phyloP scores from a whole-genome alignment of 2,888 invertebrate species.

The Gastracanthus pulcherrimus region DNA sequence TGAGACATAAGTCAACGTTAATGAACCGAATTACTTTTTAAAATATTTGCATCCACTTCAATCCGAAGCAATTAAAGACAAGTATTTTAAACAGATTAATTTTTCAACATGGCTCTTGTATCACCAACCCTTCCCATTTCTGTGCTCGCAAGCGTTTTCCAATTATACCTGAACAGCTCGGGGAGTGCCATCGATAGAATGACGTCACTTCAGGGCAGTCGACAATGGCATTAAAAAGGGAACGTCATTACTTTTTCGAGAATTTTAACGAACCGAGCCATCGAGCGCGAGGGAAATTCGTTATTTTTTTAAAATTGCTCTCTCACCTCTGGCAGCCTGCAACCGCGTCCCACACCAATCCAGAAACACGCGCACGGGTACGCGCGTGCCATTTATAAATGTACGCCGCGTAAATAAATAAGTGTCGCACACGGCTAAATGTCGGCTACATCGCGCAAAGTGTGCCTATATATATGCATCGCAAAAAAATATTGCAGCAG shows the following conservation, averaged over 20 bases:
- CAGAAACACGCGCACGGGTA: background rate
- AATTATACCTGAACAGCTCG: conserved; percentile 8
- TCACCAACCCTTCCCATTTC: background rate
- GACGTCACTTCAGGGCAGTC: background rate
- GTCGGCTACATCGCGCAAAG: background rate
- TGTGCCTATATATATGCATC: conserved; percentile 1
- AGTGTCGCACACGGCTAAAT: background rate
- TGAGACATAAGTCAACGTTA: no score
- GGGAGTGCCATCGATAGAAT: conserved; percentile 28
- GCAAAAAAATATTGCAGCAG: conserved; percentile 10
- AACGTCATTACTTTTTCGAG: conserved; percentile 37
- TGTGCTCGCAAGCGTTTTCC: conserved; percentile 16
- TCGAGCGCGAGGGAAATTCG: background rate
- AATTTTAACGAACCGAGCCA: conserved; percentile 44
- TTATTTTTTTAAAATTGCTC: conserved; percentile 4
- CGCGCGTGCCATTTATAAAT: conserved; percentile 15
- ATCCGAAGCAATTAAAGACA: no score
- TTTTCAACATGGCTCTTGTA: background rate
- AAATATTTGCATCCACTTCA: no score
- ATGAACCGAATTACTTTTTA: conserved; percentile 1
- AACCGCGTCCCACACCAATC: background rate
- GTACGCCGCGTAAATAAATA: conserved; percentile 19
- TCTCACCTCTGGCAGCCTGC: background rate
- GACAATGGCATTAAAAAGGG: conserved; percentile 33
- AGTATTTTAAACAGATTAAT: background rate